Evolutionary conservation across 2,113 vertebrate species (phyloP), one percentile per base, ranked within the genome.

Genomic region (Columba janthina): DNA sequence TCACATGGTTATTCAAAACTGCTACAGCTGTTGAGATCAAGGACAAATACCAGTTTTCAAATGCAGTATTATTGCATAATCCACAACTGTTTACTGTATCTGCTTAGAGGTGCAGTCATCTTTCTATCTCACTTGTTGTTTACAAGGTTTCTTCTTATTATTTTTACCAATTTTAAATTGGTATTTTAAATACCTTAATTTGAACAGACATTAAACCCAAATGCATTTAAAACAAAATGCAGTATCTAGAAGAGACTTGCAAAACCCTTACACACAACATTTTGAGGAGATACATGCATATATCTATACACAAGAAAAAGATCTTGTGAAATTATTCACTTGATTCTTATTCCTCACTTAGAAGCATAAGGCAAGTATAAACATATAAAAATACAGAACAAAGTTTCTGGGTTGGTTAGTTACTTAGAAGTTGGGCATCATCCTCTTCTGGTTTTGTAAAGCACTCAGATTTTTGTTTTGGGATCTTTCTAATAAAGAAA

Each of bases 1-100:
- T 34, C 38, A 86, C 9, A 32, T 62, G 32, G 80, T 96, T 92
- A 97, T 36, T 93, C 53, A 80, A 85, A 95, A 93, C 25, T 72
- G 70, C 26, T 61, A 24, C 9, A 78, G 50, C 18, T 85, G n/a
- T 15, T 65, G 50, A 90, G 26, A 90, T 88, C 32, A 84, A 70
- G 36, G 62, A 84, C 40, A 85, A 77, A 11, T 21, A 83, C 1
- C 31, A 86, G 21, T 73, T 89, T 76, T 32, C 36, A 90, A 64
- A 75, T 38, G 32, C 14, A 51, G 8, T 44, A 54, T 22, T 58
- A 51, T 2, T 44, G 20, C 11, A 70, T 58, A 29, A 60, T 38
- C 38, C 38, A 38, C 38, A 38, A 38, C 38, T 38, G 38, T 38
- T 38, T 38, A 38, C 38, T 38, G 24, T 17, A 75, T 57, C 61